These are phyloP conservation scores for Leptopilina clavipes DNA, from an alignment of 1,140 invertebrate genomes.

Conservation along the genomic window DNA sequence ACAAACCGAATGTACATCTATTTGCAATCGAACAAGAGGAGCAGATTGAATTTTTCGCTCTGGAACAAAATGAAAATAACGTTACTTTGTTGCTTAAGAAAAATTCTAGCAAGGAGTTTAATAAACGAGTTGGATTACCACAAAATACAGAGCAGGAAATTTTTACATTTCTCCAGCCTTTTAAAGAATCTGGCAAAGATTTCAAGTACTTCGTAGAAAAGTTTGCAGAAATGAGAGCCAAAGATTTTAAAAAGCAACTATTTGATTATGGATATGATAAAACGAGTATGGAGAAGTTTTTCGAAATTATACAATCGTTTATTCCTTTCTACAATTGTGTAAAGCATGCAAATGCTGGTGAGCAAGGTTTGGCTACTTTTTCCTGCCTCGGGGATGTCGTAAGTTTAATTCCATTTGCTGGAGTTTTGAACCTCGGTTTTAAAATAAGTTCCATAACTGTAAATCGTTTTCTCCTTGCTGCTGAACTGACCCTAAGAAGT, in stretches of 20 bases:
- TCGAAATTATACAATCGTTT: background rate
- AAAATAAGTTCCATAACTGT: background rate
- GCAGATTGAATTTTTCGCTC: background rate
- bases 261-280: background rate
- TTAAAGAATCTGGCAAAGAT: background rate
- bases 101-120: background rate
- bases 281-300: background rate
- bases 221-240: background rate
- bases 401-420: background rate
- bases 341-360: background rate
- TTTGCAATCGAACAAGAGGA: background rate
- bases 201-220: background rate
- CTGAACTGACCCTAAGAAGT: background rate
- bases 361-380: background rate
- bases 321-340: background rate
- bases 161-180: background rate
- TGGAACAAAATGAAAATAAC: constrained; percentile 4
- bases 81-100: background rate
- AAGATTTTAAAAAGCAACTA: background rate
- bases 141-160: background rate
- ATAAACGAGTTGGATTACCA: background rate
- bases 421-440: background rate
- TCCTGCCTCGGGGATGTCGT: background rate
- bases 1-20: background rate
- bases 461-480: background rate